These are phyloP conservation scores for Tanytarsus gracilentus DNA, from an alignment of 2,888 invertebrate species.

Conservation along the genomic window DNA sequence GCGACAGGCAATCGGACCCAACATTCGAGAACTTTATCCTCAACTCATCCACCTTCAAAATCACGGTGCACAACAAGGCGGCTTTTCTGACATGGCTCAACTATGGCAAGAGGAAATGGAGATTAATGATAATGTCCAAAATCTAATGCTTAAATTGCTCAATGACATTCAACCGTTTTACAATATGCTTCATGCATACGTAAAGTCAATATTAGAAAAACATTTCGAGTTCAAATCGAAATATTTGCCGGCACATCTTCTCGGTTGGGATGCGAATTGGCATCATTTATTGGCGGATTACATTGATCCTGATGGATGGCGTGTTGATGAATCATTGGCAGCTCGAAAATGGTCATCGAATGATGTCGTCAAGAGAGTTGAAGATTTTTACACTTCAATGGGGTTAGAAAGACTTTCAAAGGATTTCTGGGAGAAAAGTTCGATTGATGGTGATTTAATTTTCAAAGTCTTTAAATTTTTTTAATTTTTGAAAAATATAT, in stretches of 20 bases:
- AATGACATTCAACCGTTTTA: conserved; percentile 55
- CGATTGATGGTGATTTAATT: conserved; percentile 38
- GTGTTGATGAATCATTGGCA: conserved; percentile 47
- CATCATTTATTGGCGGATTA: conserved; percentile 44
- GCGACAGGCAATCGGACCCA: conserved; percentile 53
- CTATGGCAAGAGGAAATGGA: conserved; percentile 59
- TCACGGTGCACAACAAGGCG: conserved; percentile 52
- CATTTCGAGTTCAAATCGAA: conserved; percentile 43
- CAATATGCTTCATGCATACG: conserved; percentile 60
- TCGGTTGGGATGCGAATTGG: conserved; percentile 67
- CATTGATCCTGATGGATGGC: conserved; percentile 46
- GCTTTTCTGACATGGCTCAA: conserved; percentile 54
- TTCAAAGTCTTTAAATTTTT: too few species aligned
- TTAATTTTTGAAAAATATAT: conserved; percentile 43
- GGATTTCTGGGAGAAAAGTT: conserved; percentile 50
- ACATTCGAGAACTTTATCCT: conserved; percentile 49
- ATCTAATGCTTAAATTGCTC: conserved; percentile 43
- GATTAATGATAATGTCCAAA: conserved; percentile 45
- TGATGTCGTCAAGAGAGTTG: conserved; percentile 54
- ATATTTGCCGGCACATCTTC: conserved; percentile 9
- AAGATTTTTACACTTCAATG: conserved; percentile 59
- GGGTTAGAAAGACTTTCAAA: conserved; percentile 53
- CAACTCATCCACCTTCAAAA: conserved; percentile 52
- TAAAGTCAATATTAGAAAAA: conserved; percentile 49
- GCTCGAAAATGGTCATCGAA: conserved; percentile 48